Base-by-base conservation (phyloP, 2,797 vertebrate genomes). In the Aplochiton taeniatus region DNA sequence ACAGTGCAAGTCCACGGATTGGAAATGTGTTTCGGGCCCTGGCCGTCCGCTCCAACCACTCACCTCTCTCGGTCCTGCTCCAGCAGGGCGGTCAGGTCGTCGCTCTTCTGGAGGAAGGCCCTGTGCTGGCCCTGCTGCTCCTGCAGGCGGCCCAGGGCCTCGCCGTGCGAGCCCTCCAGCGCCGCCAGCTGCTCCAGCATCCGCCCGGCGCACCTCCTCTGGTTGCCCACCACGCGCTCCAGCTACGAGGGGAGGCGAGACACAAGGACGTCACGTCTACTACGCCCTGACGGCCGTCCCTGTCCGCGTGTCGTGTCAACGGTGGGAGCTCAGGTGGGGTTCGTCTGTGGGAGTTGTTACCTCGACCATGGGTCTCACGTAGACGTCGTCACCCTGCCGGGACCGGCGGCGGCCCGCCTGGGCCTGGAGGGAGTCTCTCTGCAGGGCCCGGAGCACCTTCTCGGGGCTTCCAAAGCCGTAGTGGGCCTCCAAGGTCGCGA, bases 1-100 rank as follows among this genome's bases (percentile, higher is more conserved):
- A 31, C 6, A 31, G 31, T 31, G 31, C 3, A 31, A 31, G 31
- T 3, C 3, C 31, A 2, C 6, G 31, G 31, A 31, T 2, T 31
- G 31, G 3, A 31, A 31, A 31, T 31, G 31, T 2, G 31, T 31
- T 31, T 31, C n/a, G n/a, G n/a, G n/a, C n/a, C n/a, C n/a, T n/a
- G n/a, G n/a, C n/a, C n/a, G n/a, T n/a, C n/a, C n/a, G n/a, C n/a
- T n/a, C n/a, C n/a, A n/a, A n/a, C 59, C 8, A 63, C 92, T 85
- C 90, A 97, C 95, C 94, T 94, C 90, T 95, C 89, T 69, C 92
- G 88, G 86, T 97, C 95, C 80, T 94, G 93, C 87, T 96, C 94
- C 83, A 97, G 83, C 79, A 96, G 84, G 72, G 87, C 82, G 80
- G 91, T 93, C 70, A 96, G 94, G 75, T 93, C 89, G 56, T 94